Evolutionary conservation across 2,797 vertebrate genomes (phyloP).

Genomic region (Crenichthys baileyi): DNA sequence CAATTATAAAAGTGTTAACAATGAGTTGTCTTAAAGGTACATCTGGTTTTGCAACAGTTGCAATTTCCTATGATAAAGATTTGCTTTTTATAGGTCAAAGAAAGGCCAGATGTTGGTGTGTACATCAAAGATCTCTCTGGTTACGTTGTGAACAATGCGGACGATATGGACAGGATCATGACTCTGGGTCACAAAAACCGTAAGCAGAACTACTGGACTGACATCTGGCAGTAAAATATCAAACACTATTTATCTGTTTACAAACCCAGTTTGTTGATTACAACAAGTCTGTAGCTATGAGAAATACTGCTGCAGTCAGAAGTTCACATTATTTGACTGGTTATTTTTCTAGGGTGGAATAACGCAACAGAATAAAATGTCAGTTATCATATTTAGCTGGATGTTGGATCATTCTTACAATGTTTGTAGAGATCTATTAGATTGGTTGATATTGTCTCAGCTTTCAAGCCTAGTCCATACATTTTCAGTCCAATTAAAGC

Average conservation of each 20-base stretch:
- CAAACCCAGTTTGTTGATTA: background rate
- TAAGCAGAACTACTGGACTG: conserved; percentile 71
- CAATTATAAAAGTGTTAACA: background rate
- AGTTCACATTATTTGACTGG: background rate
- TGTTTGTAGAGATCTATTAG: background rate
- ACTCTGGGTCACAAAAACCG: conserved; percentile 98
- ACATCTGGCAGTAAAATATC: background rate
- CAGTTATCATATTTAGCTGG: background rate
- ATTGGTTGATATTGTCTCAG: background rate
- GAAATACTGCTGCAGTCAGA: background rate
- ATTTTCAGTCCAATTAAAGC: background rate
- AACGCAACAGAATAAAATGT: background rate
- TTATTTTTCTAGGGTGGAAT: background rate
- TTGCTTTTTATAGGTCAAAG: conserved; percentile 88
- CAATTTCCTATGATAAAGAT: background rate
- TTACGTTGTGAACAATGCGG: conserved; percentile 97
- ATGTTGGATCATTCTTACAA: background rate
- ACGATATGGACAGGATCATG: conserved; percentile 99
- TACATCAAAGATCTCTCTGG: conserved; percentile 98
- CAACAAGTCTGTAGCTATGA: too few species aligned
- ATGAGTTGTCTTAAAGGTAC: background rate
- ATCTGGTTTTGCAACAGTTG: conserved; percentile 2
- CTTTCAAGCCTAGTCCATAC: background rate
- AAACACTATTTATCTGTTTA: background rate
- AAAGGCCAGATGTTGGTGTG: conserved; percentile 97